Base-by-base conservation (phyloP, 92 coral and sea anemone genomes). In the Epizoanthus ramosus region DNA sequence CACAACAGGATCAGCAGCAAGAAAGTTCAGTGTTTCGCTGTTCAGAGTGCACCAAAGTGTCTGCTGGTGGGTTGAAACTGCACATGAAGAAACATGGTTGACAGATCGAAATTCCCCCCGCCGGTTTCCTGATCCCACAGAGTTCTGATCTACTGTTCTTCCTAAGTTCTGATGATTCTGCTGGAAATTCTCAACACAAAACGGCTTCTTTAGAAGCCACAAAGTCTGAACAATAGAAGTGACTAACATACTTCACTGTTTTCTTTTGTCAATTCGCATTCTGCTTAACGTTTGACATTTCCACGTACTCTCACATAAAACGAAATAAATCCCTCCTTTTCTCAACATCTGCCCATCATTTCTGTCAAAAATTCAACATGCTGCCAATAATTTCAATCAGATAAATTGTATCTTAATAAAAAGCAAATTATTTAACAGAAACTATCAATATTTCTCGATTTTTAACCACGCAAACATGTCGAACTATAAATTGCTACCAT, bases 61-160 rank as follows among this genome's bases (percentile, higher is more conserved):
- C 83, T 77, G 68, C 47, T 25, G 70, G 83, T 54, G 70, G 83
- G 52, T 68, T 77, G 54, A 77, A 66, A 28, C 60, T 77, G 57
- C 83, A 77, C 24, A 68, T 77, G 31, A 77, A 77, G 83, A 77
- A 77, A 77, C 66, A 60, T 60, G 66, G 43, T 37, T 60, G 66
- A 60, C 66, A 60, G 66, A 24, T 60, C 66, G 66, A 7, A 24
- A 24, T 56, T 60, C n/a, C 28, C 66, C 66, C 66, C 66, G 31
- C 66, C 66, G 66, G 66, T 60, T 60, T 60, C 66, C 66, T n/a
- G 23, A 60, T 21, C 66, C 25, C 66, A 60, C 66, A 60, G 66
- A n/a, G 66, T 60, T 60, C 66, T 60, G 66, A 60, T 60, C 24
- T 24, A 24, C 66, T 60, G 66, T 28, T 60, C 66, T 60, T 60